These are phyloP conservation scores for Allophyes oxyacanthae DNA, from an alignment of 2,888 invertebrate species.

Conservation along the genomic window DNA sequence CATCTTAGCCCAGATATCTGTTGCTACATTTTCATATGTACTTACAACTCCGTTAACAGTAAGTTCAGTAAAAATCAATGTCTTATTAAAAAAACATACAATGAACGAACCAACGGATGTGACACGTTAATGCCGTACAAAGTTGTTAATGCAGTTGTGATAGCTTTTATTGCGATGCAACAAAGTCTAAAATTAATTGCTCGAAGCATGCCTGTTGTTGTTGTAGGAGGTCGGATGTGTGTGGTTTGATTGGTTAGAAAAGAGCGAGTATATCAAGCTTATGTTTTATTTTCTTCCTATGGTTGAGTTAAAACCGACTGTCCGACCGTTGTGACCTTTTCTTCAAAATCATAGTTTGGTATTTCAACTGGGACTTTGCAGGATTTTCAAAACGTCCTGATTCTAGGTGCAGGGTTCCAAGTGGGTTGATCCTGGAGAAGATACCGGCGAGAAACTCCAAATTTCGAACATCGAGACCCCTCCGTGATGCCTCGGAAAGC, in stretches of 20 bases:
- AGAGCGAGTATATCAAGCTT: slow-evolving; percentile 13
- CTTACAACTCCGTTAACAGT: slow-evolving; percentile 29
- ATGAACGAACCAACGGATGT: slow-evolving; percentile 69
- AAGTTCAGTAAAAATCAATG: slow-evolving; percentile 71
- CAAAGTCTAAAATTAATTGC: slow-evolving; percentile 75
- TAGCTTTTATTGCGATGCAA: slow-evolving; percentile 69
- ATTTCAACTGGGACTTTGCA: too few species aligned
- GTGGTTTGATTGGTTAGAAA: slow-evolving; percentile 50
- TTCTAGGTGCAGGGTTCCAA: too few species aligned
- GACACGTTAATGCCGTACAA: slow-evolving; percentile 67
- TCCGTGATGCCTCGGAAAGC: too few species aligned
- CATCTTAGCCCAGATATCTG: neutral
- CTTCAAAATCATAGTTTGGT: too few species aligned
- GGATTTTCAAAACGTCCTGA: too few species aligned
- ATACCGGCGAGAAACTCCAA: too few species aligned
- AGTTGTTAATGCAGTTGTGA: slow-evolving; percentile 54
- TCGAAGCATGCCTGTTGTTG: slow-evolving; percentile 44
- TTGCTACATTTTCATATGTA: slow-evolving; percentile 28
- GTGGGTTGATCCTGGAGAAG: too few species aligned
- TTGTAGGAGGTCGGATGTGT: slow-evolving; percentile 35
- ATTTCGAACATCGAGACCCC: too few species aligned
- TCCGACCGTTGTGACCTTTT: too few species aligned
- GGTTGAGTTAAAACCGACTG: too few species aligned
- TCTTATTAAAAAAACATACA: slow-evolving; percentile 80
- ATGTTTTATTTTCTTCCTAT: too few species aligned